Evolutionary conservation across 2,113 vertebrate species (phyloP).

Genomic region (Scomber colias): DNA sequence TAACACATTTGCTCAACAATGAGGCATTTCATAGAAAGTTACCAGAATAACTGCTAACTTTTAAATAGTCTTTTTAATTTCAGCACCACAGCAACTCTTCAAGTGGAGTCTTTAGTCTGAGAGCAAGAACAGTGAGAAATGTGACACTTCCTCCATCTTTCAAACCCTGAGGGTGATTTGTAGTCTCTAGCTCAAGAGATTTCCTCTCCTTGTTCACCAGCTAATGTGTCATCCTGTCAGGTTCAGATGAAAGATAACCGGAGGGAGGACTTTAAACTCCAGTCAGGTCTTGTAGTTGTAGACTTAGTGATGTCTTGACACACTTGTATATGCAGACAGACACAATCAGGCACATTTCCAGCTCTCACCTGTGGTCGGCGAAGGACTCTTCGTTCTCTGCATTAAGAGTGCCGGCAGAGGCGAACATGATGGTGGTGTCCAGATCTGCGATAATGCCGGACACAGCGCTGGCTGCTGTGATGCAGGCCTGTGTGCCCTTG

Average conservation of each 20-base stretch:
- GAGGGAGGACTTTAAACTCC: conserved; percentile 6
- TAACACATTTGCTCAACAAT: neutral
- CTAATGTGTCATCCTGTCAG: conserved; percentile 64
- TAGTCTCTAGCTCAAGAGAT: conserved; percentile 48
- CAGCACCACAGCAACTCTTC: neutral
- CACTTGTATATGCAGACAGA: neutral
- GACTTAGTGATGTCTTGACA: neutral
- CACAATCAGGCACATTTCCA: neutral
- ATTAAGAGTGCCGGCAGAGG: conserved; percentile 96
- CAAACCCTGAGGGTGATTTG: conserved; percentile 58
- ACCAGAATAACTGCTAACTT: neutral
- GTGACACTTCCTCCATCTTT: conserved; percentile 39
- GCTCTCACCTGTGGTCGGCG: conserved; percentile 94
- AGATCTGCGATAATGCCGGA: conserved; percentile 98
- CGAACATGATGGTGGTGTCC: conserved; percentile 99
- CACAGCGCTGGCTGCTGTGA: conserved; percentile 95
- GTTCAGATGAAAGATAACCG: conserved; percentile 28
- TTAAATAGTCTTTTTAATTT: neutral
- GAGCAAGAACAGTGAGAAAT: conserved; percentile 14
- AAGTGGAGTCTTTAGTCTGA: neutral
- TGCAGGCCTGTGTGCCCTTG: conserved; percentile 98
- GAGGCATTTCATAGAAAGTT: neutral
- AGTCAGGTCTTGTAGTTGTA: conserved; percentile 12
- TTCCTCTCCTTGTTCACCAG: conserved; percentile 43
- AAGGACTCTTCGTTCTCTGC: conserved; percentile 97